Conservation (phyloP, 1,140 invertebrate species). For the fruit fly (Drosophila melanogaster) region Release_6_plus_ISO1_MT NT_033777.3:11745501-11746000, state of each 20-base stretch:
- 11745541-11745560: conserved; percentile 23
- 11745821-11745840: conserved; percentile 86
- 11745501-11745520: conserved; percentile 41
- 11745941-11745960: conserved; percentile 77
- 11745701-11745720: conserved; percentile 76
- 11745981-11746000: conserved; percentile 76
- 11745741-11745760: conserved; percentile 65
- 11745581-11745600: neutral
- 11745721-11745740: conserved; percentile 76
- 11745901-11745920: conserved; percentile 63
- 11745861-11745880: conserved; percentile 90
- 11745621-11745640: conserved; percentile 24
- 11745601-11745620: conserved; percentile 1
- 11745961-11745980: conserved; percentile 78
- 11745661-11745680: conserved; percentile 74
- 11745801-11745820: conserved; percentile 81
- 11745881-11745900: conserved; percentile 84
- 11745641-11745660: conserved; percentile 25
- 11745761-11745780: conserved; percentile 71
- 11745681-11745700: conserved; percentile 78
- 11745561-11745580: conserved; percentile 11
- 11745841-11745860: conserved; percentile 90
- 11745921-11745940: conserved; percentile 73
- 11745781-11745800: conserved; percentile 81
- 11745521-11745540: conserved; percentile 44